phyloP scores from a whole-genome alignment of 2,113 vertebrate genomes.

The Colistium nudipinnis region DNA sequence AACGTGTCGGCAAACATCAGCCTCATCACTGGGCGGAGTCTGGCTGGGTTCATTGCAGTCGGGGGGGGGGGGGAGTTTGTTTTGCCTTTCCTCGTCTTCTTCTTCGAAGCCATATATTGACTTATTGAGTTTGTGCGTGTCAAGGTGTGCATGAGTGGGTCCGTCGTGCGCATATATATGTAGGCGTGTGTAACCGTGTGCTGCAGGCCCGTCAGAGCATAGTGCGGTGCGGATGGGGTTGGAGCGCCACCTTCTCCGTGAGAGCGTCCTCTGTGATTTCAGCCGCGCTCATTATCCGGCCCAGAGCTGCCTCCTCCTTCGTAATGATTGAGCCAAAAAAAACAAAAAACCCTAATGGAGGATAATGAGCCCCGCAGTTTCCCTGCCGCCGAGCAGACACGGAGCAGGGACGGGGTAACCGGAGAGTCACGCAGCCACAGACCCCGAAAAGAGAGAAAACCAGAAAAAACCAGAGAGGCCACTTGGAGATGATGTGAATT shows the following conservation, averaged over 20 bases:
- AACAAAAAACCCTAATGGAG: slow-evolving; percentile 65
- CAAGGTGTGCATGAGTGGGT: neutral
- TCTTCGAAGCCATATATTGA: neutral
- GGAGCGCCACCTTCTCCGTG: slow-evolving; percentile 57
- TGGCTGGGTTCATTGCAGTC: slow-evolving; percentile 38
- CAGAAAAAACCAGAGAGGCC: neutral
- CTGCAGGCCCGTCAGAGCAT: slow-evolving; percentile 11
- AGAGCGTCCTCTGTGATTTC: slow-evolving; percentile 66
- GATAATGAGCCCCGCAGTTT: slow-evolving; percentile 76
- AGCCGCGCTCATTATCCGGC: slow-evolving; percentile 71
- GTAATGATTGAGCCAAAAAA: slow-evolving; percentile 68
- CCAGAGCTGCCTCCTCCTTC: slow-evolving; percentile 66
- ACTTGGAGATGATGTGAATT: neutral
- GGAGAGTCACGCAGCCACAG: slow-evolving; percentile 31
- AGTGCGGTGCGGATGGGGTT: slow-evolving; percentile 41
- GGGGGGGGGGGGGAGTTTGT: slow-evolving; percentile 4
- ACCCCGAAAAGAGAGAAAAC: slow-evolving; percentile 26
- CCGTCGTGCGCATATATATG: neutral
- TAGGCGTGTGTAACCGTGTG: slow-evolving; percentile 3
- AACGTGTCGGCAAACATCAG: slow-evolving; percentile 47
- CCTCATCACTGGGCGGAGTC: slow-evolving; percentile 32
- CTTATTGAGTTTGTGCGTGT: slow-evolving; percentile 1
- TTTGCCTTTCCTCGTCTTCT: slow-evolving; percentile 13
- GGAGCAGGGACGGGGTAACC: slow-evolving; percentile 38
- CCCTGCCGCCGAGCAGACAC: slow-evolving; percentile 57